A percentile compares a stretch with the other conserved stretches of the same genome.
Conservation (phyloP, 2,888 invertebrate species). For the Heteromurus nitidus region DNA sequence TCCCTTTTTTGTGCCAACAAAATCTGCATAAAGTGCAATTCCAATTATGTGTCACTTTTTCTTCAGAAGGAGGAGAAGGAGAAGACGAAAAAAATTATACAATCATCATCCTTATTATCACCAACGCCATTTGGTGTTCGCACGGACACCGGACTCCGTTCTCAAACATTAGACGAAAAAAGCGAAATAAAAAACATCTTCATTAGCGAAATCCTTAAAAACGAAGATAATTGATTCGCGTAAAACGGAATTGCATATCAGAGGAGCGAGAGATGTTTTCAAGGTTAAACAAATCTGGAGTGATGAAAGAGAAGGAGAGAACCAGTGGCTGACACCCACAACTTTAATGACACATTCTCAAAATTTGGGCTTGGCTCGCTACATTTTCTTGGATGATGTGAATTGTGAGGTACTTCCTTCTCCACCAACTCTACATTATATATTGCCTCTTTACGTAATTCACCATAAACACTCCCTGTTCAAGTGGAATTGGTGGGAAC, state of each 20-base stretch:
- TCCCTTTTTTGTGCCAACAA: constrained; percentile 42
- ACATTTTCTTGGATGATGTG: no score
- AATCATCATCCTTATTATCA: neutral
- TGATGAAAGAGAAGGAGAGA: constrained; percentile 12
- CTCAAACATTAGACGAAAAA: no score
- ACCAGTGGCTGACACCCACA: constrained; percentile 52
- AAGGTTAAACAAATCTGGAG: constrained; percentile 23
- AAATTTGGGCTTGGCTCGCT: constrained; percentile 65
- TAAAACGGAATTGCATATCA: neutral
- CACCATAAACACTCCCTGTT: neutral
- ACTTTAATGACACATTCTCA: constrained; percentile 56
- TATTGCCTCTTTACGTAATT: neutral
- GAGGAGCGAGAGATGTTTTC: neutral
- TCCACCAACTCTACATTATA: neutral
- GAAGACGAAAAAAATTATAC: neutral
- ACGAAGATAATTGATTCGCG: neutral
- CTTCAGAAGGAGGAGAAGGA: neutral
- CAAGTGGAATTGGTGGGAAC: neutral
- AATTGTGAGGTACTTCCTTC: neutral
- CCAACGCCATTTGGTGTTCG: neutral
- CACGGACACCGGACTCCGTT: neutral
- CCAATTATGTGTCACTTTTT: neutral
- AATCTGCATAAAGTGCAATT: constrained; percentile 36
- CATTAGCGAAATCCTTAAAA: neutral
- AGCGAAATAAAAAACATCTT: no score